These are phyloP conservation scores for Tetragnatha versicolor DNA, from an alignment of 1,140 invertebrate species.

Conservation along the genomic window DNA sequence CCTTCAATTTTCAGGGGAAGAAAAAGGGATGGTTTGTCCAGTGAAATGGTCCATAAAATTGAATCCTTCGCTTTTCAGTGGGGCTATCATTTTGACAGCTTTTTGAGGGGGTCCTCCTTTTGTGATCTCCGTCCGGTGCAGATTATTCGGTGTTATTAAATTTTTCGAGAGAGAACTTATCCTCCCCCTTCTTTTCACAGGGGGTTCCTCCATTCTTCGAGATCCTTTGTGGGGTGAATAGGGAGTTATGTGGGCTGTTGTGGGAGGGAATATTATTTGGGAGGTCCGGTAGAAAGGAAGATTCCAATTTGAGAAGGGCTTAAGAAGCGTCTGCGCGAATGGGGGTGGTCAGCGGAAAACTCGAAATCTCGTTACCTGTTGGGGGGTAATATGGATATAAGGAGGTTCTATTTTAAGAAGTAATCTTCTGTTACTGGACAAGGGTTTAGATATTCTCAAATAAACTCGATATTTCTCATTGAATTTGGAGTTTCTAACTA, in stretches of 20 bases:
- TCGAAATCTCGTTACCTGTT: too few species aligned
- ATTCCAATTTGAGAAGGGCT: neutral
- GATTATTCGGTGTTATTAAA: slow-evolving; percentile 51
- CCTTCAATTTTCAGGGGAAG: slow-evolving; percentile 17
- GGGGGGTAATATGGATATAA: too few species aligned
- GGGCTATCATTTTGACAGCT: slow-evolving; percentile 45
- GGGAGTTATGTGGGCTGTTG: slow-evolving; percentile 6
- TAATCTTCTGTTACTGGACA: too few species aligned
- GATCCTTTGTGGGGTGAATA: slow-evolving; percentile 11
- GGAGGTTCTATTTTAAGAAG: too few species aligned
- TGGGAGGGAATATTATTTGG: neutral
- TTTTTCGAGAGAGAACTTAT: slow-evolving; percentile 6
- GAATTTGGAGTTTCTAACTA: too few species aligned
- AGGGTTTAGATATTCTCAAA: too few species aligned
- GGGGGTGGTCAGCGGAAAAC: neutral
- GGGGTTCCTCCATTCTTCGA: neutral
- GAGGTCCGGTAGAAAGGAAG: neutral
- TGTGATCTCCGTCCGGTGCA: slow-evolving; percentile 4
- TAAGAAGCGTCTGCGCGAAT: neutral
- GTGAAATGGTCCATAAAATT: slow-evolving; percentile 51
- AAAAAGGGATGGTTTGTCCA: slow-evolving; percentile 51
- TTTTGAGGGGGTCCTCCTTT: slow-evolving; percentile 11
- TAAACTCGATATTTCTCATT: too few species aligned
- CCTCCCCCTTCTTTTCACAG: neutral
- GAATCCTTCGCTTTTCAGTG: slow-evolving; percentile 40